A percentile compares a stretch with the other conserved stretches of the same genome.
These are phyloP conservation scores for Drosophila yooni DNA, from an alignment of 2,888 invertebrate genomes.

Conservation along the genomic window DNA sequence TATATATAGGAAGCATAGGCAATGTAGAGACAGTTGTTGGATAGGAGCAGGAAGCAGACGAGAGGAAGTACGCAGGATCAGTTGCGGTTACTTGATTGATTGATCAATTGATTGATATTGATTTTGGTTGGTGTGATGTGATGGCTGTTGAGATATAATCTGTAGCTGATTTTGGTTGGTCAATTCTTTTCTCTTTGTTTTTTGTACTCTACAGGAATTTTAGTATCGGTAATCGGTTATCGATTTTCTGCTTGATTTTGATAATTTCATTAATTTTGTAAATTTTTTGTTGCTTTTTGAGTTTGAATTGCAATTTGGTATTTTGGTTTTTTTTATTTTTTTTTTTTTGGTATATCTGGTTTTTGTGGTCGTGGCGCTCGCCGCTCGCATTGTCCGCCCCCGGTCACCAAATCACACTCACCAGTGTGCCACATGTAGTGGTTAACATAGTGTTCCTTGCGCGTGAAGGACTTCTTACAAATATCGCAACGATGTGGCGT, in stretches of 20 bases:
- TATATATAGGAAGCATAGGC: slow-evolving; percentile 65
- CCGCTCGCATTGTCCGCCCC: slow-evolving; percentile 82
- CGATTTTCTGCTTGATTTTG: slow-evolving; percentile 23
- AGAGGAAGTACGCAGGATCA: slow-evolving; percentile 54
- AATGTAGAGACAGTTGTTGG: slow-evolving; percentile 47
- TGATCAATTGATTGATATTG: slow-evolving; percentile 46
- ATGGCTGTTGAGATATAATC: slow-evolving; percentile 68
- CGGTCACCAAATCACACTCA: slow-evolving; percentile 82
- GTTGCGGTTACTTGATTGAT: slow-evolving; percentile 56
- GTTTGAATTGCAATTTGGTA: slow-evolving; percentile 1
- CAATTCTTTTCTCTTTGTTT: slow-evolving; percentile 20
- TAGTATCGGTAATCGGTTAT: slow-evolving; percentile 36
- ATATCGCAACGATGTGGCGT: slow-evolving; percentile 94
- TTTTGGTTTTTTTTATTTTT: slow-evolving; percentile 13
- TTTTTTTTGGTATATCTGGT: slow-evolving; percentile 20
- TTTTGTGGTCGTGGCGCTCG: slow-evolving; percentile 70
- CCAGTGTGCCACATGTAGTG: slow-evolving; percentile 90
- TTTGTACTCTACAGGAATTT: slow-evolving; percentile 57
- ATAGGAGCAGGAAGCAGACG: slow-evolving; percentile 54
- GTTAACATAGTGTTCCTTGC: slow-evolving; percentile 94
- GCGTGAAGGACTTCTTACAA: slow-evolving; percentile 94
- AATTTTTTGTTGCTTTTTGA: slow-evolving; percentile 15
- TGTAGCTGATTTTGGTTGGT: slow-evolving; percentile 56
- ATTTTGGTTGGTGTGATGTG: slow-evolving; percentile 73
- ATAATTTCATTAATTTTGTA: slow-evolving; percentile 21